Percentiles rank a stretch among this genome's conserved stretches.
Evolutionary conservation across 2,113 vertebrate species (phyloP).

Genomic region (Halcyon malimbica): DNA sequence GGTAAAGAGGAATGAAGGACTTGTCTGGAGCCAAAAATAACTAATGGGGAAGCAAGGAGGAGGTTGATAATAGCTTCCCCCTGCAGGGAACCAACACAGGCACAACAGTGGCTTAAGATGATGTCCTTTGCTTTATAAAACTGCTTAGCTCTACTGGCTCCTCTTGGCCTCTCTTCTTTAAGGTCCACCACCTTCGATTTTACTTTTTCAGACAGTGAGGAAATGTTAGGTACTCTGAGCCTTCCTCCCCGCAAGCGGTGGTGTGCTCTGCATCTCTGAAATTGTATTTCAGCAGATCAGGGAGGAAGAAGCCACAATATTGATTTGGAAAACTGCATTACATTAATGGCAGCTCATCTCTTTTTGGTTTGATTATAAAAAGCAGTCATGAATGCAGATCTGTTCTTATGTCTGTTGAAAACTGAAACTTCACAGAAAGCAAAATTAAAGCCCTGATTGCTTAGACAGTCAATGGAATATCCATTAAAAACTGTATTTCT

Average conservation of each 20-base stretch:
- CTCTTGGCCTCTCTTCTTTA: background rate
- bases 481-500: constrained; percentile 10
- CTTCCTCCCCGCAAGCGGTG: background rate
- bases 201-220: background rate
- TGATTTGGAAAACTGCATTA: constrained; percentile 60
- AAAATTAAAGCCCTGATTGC: constrained; percentile 6
- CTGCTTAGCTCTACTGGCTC: background rate
- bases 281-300: constrained; percentile 17
- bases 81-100: background rate
- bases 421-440: constrained; percentile 11
- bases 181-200: background rate
- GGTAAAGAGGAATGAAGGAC: constrained; percentile 20
- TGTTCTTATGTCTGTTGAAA: constrained; percentile 10
- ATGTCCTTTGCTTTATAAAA: background rate
- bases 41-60: constrained; percentile 33
- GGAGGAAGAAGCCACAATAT: constrained; percentile 30
- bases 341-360: constrained; percentile 22
- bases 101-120: background rate
- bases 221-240: background rate
- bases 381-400: constrained; percentile 7
- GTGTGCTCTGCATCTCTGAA: constrained; percentile 4
- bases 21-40: constrained; percentile 11
- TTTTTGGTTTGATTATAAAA: constrained; percentile 46
- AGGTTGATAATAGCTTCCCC: constrained; percentile 9
- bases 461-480: background rate